Evolutionary conservation across 2,888 invertebrate species (phyloP), one percentile per base, ranked within the genome.

Genomic region (Scotopteryx bipunctaria): DNA sequence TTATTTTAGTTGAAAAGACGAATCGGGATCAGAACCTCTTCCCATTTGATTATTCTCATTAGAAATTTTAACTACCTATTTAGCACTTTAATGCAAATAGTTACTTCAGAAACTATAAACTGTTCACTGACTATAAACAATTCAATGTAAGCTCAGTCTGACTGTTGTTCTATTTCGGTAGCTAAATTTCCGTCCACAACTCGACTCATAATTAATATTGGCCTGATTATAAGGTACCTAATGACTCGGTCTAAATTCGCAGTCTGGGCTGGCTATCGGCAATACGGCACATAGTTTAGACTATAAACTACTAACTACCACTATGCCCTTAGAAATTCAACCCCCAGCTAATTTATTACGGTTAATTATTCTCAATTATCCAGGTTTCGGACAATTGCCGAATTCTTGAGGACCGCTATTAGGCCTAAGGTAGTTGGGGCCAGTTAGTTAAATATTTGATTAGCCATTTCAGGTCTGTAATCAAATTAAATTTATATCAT

Each of bases 171-270:
- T 17, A 43, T 37, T 38, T 25, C 11, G 17, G 19, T 23, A 15
- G 27, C 13, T 38, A 15, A 19, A 35, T 42, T 45, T 31, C 41
- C 21, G 29, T 63, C 58, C 37, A 11, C 14, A 33, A 63, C 64
- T 57, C 58, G 57, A 55, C 64, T 64, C 66, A 63, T 58, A 68
- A 68, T 68, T 57, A 53, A 55, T 45, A 52, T 53, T 67, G 71
- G 69, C 71, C 72, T 58, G 67, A 71, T 77, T 76, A 67, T 66
- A 63, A 55, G 63, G 63, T 69, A 66, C 63, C 65, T 72, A 76
- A 78, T 69, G 69, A 69, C 63, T 46, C 57, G 56, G 54, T 47
- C 38, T 23, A 27, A 44, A 48, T 44, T 43, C 33, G 46, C 59
- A 60, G 51, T 55, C 6, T 31, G 29, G 59, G 47, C 49, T 33